phyloP scores from a whole-genome alignment of 1,140 invertebrate species.

The Drosophila erecta region DNA sequence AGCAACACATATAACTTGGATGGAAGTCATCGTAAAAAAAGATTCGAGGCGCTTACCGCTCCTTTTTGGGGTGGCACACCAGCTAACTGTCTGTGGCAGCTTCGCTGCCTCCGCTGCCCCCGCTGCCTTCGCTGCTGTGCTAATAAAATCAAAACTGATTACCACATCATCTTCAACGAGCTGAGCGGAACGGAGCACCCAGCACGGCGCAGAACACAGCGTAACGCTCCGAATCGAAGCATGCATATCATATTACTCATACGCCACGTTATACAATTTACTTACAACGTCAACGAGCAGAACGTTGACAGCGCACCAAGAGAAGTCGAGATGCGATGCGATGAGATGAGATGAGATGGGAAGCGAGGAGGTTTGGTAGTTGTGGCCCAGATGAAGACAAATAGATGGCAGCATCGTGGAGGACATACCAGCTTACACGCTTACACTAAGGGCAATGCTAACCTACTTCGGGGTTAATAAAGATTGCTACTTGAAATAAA shows the following conservation, averaged over 20 bases:
- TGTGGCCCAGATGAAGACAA: slow-evolving; percentile 63
- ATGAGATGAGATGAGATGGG: slow-evolving; percentile 13
- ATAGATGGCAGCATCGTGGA: slow-evolving; percentile 59
- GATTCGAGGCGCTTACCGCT: slow-evolving; percentile 52
- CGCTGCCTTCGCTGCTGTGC: slow-evolving; percentile 45
- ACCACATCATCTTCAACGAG: slow-evolving; percentile 77
- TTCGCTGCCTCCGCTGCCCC: not conserved
- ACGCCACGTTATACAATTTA: slow-evolving; percentile 82
- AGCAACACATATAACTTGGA: not conserved
- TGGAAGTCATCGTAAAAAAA: slow-evolving; percentile 47
- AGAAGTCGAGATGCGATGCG: not conserved
- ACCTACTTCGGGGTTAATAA: not conserved
- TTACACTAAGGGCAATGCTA: slow-evolving; percentile 6
- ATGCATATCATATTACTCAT: slow-evolving; percentile 82
- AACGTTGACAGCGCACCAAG: slow-evolving; percentile 55
- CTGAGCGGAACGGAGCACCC: slow-evolving; percentile 13
- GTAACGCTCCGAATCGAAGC: slow-evolving; percentile 69
- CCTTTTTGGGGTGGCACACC: slow-evolving; percentile 29
- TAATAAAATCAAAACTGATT: slow-evolving; percentile 83
- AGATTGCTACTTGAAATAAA: not conserved
- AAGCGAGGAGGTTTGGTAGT: slow-evolving; percentile 18
- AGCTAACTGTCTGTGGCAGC: slow-evolving; percentile 36
- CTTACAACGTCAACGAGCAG: slow-evolving; percentile 74
- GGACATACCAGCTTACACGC: not conserved
- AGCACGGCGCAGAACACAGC: slow-evolving; percentile 15